Percentiles rank a stretch among this genome's conserved stretches.
Conservation (phyloP, 2,797 vertebrate species). For the Cossypha polioptera region DNA sequence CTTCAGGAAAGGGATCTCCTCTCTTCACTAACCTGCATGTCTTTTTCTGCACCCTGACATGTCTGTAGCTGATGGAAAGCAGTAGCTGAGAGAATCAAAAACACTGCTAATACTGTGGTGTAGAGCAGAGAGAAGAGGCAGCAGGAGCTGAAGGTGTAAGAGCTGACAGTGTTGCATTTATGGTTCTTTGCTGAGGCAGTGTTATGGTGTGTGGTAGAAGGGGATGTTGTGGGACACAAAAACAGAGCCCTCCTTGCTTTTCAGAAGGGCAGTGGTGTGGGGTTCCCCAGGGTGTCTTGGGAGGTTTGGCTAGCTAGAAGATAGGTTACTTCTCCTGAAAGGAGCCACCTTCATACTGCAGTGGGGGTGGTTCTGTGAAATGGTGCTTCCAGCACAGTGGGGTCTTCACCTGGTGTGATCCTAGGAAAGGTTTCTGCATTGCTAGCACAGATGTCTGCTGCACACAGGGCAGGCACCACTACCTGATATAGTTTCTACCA, state of each 20-base stretch:
- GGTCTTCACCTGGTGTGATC: not conserved
- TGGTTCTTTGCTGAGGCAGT: not conserved
- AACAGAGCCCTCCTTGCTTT: not conserved
- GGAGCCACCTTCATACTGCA: not conserved
- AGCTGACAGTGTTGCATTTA: not conserved
- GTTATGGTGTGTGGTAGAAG: not conserved
- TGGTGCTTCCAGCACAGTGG: not conserved
- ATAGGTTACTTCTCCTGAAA: not conserved
- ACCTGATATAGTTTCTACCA: not conserved
- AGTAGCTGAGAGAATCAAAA: not conserved
- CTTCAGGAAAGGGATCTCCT: not conserved
- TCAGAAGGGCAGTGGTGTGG: not conserved
- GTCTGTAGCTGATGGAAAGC: not conserved
- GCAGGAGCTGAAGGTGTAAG: not conserved
- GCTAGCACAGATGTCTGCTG: slow-evolving; percentile 13
- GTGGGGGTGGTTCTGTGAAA: not conserved
- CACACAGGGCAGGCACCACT: not conserved
- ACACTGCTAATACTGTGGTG: not conserved
- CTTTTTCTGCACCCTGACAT: not conserved
- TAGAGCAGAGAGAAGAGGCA: not conserved
- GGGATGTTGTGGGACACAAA: not conserved
- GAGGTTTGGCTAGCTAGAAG: not conserved
- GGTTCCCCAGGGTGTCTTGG: not conserved
- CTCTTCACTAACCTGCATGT: not conserved
- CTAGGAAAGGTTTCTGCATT: not conserved